Base-by-base conservation (phyloP, 2,888 invertebrate species). In the Heliconius ismenius region DNA sequence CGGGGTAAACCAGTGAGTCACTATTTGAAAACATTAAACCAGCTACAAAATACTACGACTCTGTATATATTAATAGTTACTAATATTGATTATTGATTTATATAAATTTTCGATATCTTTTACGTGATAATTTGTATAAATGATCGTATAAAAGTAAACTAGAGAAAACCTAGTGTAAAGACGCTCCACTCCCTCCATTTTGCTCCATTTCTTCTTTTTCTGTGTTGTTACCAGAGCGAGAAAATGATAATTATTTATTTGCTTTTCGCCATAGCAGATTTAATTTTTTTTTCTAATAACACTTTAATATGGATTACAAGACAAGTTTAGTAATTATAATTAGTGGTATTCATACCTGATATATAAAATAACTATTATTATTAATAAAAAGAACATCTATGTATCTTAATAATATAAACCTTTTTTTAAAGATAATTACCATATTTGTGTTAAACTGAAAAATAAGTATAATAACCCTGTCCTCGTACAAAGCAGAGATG, bases 1-100 rank as follows among this genome's bases (percentile, higher is more conserved):
- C 39, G 67, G 24, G 67, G 67, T 39, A 67, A 67, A 67, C 67
- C 67, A 24, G 67, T 43, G 67, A 67, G 24, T 67, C 67, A 67
- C 24, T 6, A 39, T 67, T 24, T 67, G 24, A 39, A 43, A 24
- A 43, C 67, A 39, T 24, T 67, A 15, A 67, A 24, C 18, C 67
- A 15, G 7, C 3, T 18, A 67, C 39, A 6, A 36, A 36, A 62
- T 15, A 15, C 26, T 26, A n/a, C 21, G n/a, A 58, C 58, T 21
- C 21, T 10, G 9, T n/a, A 58, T 10, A n/a, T n/a, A 58, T n/a
- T n/a, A n/a, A 58, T 58, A 58, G 11, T 4, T 11, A 0, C 49
- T 58, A 58, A 58, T 58, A 58, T 11, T n/a, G 11, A 58, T 58
- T 58, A 32, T 11, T n/a, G 11, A 58, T 58, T 58, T 21, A 21